Percentiles rank a stretch among this genome's conserved stretches.
phyloP scores from a whole-genome alignment of 1,140 invertebrate genomes.

The Ceratosolen solmsi region DNA sequence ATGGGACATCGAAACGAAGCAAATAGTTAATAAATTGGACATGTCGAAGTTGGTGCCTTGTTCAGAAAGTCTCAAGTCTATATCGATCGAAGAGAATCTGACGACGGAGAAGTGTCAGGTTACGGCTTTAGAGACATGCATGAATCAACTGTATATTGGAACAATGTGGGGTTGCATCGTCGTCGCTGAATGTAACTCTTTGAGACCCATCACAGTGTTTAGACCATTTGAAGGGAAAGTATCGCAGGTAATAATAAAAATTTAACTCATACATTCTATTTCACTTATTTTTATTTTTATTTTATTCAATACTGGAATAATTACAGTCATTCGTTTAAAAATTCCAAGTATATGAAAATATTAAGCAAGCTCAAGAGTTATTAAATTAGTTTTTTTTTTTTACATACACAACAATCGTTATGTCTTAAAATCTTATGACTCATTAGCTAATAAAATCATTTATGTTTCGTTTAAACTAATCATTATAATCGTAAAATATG shows the following conservation, averaged over 20 bases:
- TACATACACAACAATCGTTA: too few relatives aligned
- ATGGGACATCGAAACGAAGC: constrained; percentile 81
- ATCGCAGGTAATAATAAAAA: constrained; percentile 51
- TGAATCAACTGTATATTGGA: constrained; percentile 86
- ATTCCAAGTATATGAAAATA: too few relatives aligned
- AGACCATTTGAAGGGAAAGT: constrained; percentile 91
- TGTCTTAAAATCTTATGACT: too few relatives aligned
- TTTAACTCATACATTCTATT: background rate
- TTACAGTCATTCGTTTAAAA: too few relatives aligned
- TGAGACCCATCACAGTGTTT: constrained; percentile 91
- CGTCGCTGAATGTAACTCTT: constrained; percentile 84
- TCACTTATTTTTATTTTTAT: background rate
- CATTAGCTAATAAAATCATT: too few relatives aligned
- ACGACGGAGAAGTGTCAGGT: constrained; percentile 87
- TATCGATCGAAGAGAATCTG: constrained; percentile 90
- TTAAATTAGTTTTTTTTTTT: too few relatives aligned
- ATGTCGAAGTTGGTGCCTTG: constrained; percentile 93
- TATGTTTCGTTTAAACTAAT: too few relatives aligned
- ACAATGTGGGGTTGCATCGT: constrained; percentile 94
- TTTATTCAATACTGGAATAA: background rate
- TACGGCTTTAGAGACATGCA: constrained; percentile 82
- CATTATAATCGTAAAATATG: too few relatives aligned
- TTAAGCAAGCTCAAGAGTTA: too few relatives aligned
- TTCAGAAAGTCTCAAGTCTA: constrained; percentile 92
- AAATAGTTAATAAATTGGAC: constrained; percentile 86